Evolutionary conservation across 2,113 vertebrate genomes (phyloP), one percentile per base, ranked within the genome.

Genomic region (Collichthys lucidus): DNA sequence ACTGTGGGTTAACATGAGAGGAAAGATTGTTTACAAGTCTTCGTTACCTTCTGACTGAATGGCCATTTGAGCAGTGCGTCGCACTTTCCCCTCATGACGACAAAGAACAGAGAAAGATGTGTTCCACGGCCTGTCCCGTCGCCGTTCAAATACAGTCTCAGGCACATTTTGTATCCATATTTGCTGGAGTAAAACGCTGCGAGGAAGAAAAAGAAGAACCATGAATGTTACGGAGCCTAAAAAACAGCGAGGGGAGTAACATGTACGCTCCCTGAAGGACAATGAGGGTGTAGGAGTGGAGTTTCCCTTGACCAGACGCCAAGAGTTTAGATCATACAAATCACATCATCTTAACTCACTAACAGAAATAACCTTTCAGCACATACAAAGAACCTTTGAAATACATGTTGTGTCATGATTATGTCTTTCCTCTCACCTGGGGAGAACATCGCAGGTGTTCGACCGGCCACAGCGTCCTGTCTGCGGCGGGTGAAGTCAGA

Each of bases 81-180:
- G 0, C 94, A 95, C 62, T 95, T 95, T 15, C 98, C 97, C 72
- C 93, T 96, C 98, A 98, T 99, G 87, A 99, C 96, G 72, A 99
- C 97, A 0, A 99, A 99, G 91, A 99, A 99, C 50, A 99, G 93
- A 0, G 98, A 99, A 0, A 99, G 94, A 67, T 99, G 98, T 0
- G 97, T 96, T 1, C 97, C 96, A 0, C 97, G 96, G 0, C 98
- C 98, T 0, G 97, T 97, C 80, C 98, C 98, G 0, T 99, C 98
- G 0, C 98, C 98, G 0, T 99, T 98, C 91, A 99, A 90, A 89
- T 98, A 98, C 26, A 97, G 86, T 0, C 98, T 95, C 80, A 98
- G 93, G 62, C 98, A 98, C 98, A 99, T 98, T 94, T 97, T 98
- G 93, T 99, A 99, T 79, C 98, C 98, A 0, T 98, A 98, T 80